phyloP scores from a whole-genome alignment of 1,140 invertebrate species.

The Uloborus diversus region DNA sequence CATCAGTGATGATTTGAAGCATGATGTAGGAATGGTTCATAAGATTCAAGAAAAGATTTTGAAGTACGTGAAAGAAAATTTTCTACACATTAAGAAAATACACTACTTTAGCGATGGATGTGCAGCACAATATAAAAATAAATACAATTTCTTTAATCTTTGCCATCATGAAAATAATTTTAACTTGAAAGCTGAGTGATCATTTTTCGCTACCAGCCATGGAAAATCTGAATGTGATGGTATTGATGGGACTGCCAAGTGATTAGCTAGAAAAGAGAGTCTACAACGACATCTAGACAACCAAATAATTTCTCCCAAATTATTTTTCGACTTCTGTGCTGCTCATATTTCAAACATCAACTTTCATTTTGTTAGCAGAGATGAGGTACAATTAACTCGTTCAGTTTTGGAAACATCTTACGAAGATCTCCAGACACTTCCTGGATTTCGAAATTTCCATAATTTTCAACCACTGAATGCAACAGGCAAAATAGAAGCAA shows the following conservation, averaged over 20 bases:
- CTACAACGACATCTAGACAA: neutral
- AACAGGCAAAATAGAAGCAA: no score
- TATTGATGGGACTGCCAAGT: constrained; percentile 50
- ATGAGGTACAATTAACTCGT: neutral
- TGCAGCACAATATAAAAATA: no score
- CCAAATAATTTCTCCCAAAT: neutral
- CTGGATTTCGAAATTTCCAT: neutral
- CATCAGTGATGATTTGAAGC: neutral
- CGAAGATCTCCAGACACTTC: neutral
- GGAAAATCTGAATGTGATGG: constrained; percentile 53
- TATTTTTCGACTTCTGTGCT: neutral
- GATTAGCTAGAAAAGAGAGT: constrained; percentile 23
- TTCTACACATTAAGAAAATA: neutral
- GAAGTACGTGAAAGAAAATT: neutral
- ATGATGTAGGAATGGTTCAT: neutral
- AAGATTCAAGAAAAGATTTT: neutral
- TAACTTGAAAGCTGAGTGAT: constrained; percentile 27
- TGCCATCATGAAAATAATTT: constrained; percentile 7
- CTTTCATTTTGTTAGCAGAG: neutral
- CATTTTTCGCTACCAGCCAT: constrained; percentile 55
- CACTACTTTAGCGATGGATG: constrained; percentile 4
- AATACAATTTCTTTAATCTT: constrained; percentile 5
- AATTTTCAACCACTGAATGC: no score
- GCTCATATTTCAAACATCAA: neutral
- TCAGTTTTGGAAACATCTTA: neutral